Conservation (phyloP, 2,888 invertebrate species). For the Mythimna impura region DNA sequence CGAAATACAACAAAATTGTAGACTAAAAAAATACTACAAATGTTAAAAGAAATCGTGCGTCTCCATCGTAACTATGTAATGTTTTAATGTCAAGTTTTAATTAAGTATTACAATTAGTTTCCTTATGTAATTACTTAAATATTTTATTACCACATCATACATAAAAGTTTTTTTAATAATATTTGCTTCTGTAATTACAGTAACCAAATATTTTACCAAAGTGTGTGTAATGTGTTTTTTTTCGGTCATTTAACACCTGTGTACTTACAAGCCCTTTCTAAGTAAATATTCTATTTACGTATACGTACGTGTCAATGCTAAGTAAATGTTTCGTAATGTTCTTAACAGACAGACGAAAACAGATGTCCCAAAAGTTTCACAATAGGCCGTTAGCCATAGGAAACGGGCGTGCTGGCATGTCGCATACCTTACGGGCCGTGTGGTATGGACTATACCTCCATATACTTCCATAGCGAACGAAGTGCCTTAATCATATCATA, state of each 20-base stretch:
- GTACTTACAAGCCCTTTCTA: conserved; percentile 35
- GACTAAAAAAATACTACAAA: not conserved
- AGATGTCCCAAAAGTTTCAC: conserved; percentile 70
- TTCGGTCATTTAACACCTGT: conserved; percentile 28
- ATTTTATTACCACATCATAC: conserved; percentile 24
- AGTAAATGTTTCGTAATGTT: conserved; percentile 60
- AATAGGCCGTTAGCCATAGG: conserved; percentile 76
- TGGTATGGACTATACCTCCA: conserved; percentile 10
- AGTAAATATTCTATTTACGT: conserved; percentile 41
- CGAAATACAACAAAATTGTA: not conserved
- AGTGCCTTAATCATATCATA: conserved; percentile 30
- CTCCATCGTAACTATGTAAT: not conserved
- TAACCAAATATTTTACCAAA: not conserved
- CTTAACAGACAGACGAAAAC: conserved; percentile 57
- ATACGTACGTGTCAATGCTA: conserved; percentile 55
- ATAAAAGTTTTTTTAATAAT: conserved; percentile 33
- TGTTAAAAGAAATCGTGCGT: conserved; percentile 11
- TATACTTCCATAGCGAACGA: conserved; percentile 25
- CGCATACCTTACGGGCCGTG: conserved; percentile 24
- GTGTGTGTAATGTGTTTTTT: not conserved
- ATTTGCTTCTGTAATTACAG: conserved; percentile 15
- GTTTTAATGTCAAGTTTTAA: conserved; percentile 25
- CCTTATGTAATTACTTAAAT: conserved; percentile 18
- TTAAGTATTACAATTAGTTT: conserved; percentile 29
- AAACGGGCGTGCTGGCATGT: conserved; percentile 73